Evolutionary conservation across 2,888 invertebrate species (phyloP), one percentile per base, ranked within the genome.

Genomic region (Orthonychiurus folsomi): DNA sequence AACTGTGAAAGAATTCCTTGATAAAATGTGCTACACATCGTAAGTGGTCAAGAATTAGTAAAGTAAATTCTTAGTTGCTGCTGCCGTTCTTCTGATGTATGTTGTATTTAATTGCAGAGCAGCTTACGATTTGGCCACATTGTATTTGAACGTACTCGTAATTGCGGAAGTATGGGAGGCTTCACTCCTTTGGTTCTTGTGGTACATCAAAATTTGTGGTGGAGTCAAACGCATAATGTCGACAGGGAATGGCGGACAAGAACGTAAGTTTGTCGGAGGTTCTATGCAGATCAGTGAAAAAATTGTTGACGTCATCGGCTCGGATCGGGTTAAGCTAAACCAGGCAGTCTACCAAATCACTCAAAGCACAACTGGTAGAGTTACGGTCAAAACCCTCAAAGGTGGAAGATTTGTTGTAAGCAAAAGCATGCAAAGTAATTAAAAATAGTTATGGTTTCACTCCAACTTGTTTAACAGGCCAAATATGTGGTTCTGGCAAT

Each of bases 251-350:
- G 73, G 73, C 1, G 75, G 73, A n/a, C 73, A 79, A 74, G 79
- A 79, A 69, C 69, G 75, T 52, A 78, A 77, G 67, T 73, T 77
- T 60, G 66, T 74, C 23, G 79, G 79, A 20, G 79, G 79, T 21
- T 75, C 77, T 1, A 77, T 78, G 66, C 78, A 79, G 66, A 74
- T 79, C 21, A 75, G 77, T 66, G 70, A 75, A 58, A 73, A 74
- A 47, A 73, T 79, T 48, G 76, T 76, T 1, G 72, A 76, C 59
- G 70, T 69, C 26, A 63, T 79, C n/a, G 76, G 75, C 65, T 71
- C 73, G 71, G 73, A 73, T 28, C 64, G 70, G 24, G 74, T 77
- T 12, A 66, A 73, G 28, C 68, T 77, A 52, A 73, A 73, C 9
- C 66, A 73, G 25, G 75, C 76, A 9, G 78, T 78, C 1, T 66